These are phyloP conservation scores for Urechis unicinctus DNA, from an alignment of 2,888 invertebrate genomes.

Conservation along the genomic window DNA sequence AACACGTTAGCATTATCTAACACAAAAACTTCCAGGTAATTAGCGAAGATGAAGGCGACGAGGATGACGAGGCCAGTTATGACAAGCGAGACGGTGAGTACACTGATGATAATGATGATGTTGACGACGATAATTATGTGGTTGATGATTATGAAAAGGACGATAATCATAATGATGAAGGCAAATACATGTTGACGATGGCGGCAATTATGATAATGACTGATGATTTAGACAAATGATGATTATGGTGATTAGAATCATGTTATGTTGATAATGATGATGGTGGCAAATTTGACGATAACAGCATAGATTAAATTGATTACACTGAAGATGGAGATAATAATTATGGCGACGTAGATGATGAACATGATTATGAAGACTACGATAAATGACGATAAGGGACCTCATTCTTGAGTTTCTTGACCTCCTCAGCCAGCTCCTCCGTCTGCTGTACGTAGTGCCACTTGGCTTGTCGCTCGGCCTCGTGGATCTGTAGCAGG, in stretches of 20 bases:
- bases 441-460: slow-evolving; percentile 89
- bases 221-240: neutral
- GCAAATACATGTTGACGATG: neutral
- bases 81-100: neutral
- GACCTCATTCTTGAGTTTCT: slow-evolving; percentile 82
- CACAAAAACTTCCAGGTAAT: too few relatives aligned
- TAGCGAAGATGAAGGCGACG: neutral
- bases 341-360: too few relatives aligned
- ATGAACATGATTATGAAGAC: too few relatives aligned
- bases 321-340: too few relatives aligned
- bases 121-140: neutral
- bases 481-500: slow-evolving; percentile 76
- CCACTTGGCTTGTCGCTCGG: slow-evolving; percentile 86
- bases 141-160: too few relatives aligned
- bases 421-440: slow-evolving; percentile 79
- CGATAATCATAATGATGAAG: too few relatives aligned
- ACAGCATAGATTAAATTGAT: too few relatives aligned
- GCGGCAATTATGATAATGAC: neutral
- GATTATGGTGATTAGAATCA: too few relatives aligned
- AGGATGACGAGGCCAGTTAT: neutral
- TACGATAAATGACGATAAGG: slow-evolving; percentile 2
- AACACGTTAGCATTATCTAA: too few relatives aligned
- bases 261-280: too few relatives aligned
- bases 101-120: neutral
- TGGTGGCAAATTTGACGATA: too few relatives aligned